A percentile compares a stretch with the other conserved stretches of the same genome.
phyloP scores from a whole-genome alignment of 2,797 vertebrate species.

The Acrossocheilus wenchowensis region DNA sequence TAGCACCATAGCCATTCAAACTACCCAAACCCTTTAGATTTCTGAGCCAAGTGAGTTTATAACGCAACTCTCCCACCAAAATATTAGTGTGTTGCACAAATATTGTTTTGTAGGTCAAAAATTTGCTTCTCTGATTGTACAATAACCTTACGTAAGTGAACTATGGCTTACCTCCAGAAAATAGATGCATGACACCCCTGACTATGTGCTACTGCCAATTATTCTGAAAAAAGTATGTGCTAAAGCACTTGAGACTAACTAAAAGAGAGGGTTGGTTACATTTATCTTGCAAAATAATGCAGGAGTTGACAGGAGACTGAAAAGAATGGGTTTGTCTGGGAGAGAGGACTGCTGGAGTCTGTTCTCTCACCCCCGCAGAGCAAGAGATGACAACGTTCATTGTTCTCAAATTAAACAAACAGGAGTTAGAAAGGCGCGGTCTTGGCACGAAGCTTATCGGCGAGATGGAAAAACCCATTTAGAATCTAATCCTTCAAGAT shows the following conservation, averaged over 20 bases:
- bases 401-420: slow-evolving; percentile 70
- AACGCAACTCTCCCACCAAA: not conserved
- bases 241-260: slow-evolving; percentile 24
- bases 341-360: slow-evolving; percentile 56
- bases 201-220: not conserved
- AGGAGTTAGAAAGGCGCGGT: slow-evolving; percentile 70
- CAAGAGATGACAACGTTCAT: slow-evolving; percentile 50
- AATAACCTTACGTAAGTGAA: not conserved
- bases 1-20: not conserved
- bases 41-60: not conserved
- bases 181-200: not conserved
- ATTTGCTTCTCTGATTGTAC: not conserved
- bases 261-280: slow-evolving; percentile 10
- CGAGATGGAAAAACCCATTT: slow-evolving; percentile 75
- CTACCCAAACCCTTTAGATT: not conserved
- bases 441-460: slow-evolving; percentile 69
- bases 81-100: not conserved
- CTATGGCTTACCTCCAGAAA: not conserved
- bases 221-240: slow-evolving; percentile 3
- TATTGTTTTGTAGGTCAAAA: not conserved
- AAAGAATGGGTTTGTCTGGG: slow-evolving; percentile 41
- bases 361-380: slow-evolving; percentile 57
- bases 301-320: slow-evolving; percentile 37
- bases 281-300: slow-evolving; percentile 29
- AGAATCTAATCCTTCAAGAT: slow-evolving; percentile 82